Evolutionary conservation across 2,797 vertebrate species (phyloP).

Genomic region (Menidia menidia): DNA sequence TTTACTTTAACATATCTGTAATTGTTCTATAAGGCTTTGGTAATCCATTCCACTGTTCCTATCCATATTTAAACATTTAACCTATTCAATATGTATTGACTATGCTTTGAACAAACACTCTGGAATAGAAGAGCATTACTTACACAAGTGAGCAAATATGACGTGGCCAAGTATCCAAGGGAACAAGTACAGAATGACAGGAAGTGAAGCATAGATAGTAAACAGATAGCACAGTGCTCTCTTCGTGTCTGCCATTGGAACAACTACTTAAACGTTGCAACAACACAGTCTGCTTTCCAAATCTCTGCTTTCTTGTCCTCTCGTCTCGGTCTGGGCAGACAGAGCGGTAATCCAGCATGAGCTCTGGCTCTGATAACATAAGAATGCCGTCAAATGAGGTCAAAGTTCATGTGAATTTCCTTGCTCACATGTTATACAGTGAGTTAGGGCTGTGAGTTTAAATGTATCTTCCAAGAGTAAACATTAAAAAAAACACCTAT

Average conservation of each 20-base stretch:
- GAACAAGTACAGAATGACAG: conserved; percentile 71
- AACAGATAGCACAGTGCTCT: conserved; percentile 50
- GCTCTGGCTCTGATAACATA: conserved; percentile 2
- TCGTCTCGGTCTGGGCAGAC: not conserved
- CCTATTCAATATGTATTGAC: not conserved
- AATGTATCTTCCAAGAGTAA: not conserved
- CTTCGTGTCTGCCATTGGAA: conserved; percentile 45
- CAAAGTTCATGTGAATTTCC: conserved; percentile 47
- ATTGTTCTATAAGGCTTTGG: not conserved
- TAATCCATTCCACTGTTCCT: not conserved
- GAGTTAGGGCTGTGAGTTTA: not conserved
- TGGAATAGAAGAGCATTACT: conserved; percentile 65
- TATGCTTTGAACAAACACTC: not conserved
- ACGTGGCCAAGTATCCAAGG: conserved; percentile 81
- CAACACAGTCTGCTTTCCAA: not conserved
- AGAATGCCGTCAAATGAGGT: conserved; percentile 34
- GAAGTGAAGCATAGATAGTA: conserved; percentile 72
- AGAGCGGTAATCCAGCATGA: not conserved
- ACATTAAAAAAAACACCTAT: not conserved
- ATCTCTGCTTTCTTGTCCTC: not conserved
- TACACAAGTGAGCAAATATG: conserved; percentile 86
- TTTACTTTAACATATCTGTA: not conserved
- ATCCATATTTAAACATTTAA: not conserved
- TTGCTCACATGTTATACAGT: conserved; percentile 15
- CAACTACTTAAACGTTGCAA: not conserved